phyloP scores from a whole-genome alignment of 2,797 vertebrate genomes.

The Thunnus albacares region DNA sequence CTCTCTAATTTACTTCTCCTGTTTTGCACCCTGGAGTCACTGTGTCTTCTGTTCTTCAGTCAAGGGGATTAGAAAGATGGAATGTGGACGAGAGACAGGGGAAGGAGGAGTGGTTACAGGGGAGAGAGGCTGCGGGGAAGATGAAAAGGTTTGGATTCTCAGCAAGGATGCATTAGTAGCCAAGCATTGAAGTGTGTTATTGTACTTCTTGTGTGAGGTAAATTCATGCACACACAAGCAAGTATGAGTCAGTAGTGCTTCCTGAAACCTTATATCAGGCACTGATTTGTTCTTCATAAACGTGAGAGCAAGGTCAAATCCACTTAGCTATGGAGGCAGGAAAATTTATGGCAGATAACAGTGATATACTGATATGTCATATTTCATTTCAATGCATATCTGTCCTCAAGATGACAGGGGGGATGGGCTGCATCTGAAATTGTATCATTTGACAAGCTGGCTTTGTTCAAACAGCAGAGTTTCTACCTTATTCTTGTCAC shows the following conservation, averaged over 20 bases:
- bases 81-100: constrained; percentile 40
- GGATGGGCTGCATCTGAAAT: constrained; percentile 20
- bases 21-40: constrained; percentile 55
- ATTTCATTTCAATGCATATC: constrained; percentile 35
- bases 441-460: constrained; percentile 36
- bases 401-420: neutral
- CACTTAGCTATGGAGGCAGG: constrained; percentile 7
- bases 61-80: constrained; percentile 71
- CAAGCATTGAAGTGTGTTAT: constrained; percentile 6
- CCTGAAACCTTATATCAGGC: neutral
- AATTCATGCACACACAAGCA: neutral
- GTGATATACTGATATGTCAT: constrained; percentile 3
- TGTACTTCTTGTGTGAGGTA: neutral
- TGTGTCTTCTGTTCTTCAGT: constrained; percentile 65
- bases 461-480: constrained; percentile 32
- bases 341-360: constrained; percentile 4
- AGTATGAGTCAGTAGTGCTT: neutral
- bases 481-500: constrained; percentile 31
- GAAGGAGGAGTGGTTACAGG: constrained; percentile 5
- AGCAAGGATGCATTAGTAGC: constrained; percentile 19
- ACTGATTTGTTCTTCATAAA: constrained; percentile 25
- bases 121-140: constrained; percentile 21
- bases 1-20: constrained; percentile 63
- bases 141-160: constrained; percentile 46
- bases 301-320: constrained; percentile 28